Percentiles rank a stretch among this genome's conserved stretches.
Evolutionary conservation across 1,140 invertebrate species (phyloP).

Genomic region (Hylyphantes graminicola): DNA sequence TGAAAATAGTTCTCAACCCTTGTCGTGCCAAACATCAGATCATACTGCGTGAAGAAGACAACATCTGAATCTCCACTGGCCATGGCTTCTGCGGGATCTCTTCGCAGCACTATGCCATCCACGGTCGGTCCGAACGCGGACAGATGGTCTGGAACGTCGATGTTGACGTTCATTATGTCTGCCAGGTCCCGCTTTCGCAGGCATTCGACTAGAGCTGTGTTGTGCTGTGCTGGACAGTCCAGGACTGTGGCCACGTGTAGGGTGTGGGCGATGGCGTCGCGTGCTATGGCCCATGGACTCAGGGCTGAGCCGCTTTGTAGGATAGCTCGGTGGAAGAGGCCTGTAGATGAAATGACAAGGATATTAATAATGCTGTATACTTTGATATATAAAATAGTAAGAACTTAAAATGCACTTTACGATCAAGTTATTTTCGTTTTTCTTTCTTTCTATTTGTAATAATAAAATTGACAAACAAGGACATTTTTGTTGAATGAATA

Average conservation of each 20-base stretch:
- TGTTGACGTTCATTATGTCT: constrained; percentile 71
- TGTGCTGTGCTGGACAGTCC: constrained; percentile 78
- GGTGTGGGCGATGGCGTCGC: constrained; percentile 77
- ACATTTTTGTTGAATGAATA: no score
- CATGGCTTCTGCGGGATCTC: constrained; percentile 64
- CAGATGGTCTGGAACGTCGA: constrained; percentile 83
- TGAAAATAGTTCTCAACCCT: constrained; percentile 90
- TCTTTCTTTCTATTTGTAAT: no score
- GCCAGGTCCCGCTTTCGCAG: constrained; percentile 78
- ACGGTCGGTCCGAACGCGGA: constrained; percentile 91
- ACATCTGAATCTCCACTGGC: constrained; percentile 15
- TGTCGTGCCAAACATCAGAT: constrained; percentile 91
- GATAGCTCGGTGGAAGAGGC: constrained; percentile 66
- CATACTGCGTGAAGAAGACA: constrained; percentile 74
- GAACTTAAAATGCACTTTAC: no score
- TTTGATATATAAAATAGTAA: no score
- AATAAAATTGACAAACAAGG: no score
- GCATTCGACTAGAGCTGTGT: constrained; percentile 82
- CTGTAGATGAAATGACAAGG: constrained; percentile 39
- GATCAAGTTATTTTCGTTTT: no score
- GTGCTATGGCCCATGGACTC: constrained; percentile 67
- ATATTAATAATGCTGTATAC: neutral
- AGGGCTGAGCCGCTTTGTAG: constrained; percentile 67
- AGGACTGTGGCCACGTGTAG: constrained; percentile 85
- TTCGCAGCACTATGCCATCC: constrained; percentile 74